Evolutionary conservation across 2,797 vertebrate species (phyloP).

Genomic region (Pseudomugil tenellus): DNA sequence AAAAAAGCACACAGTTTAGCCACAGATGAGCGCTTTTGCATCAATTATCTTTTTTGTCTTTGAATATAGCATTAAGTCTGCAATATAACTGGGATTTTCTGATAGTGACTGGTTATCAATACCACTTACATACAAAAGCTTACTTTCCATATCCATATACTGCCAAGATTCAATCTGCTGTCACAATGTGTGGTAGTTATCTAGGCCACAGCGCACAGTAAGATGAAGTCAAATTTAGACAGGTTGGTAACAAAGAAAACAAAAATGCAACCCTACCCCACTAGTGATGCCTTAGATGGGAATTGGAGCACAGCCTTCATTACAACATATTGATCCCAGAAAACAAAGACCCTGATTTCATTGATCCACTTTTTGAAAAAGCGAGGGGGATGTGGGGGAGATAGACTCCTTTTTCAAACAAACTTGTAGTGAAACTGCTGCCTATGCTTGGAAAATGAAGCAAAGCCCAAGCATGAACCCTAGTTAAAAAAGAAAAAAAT

Average conservation of each 20-base stretch:
- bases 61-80: conserved; percentile 37
- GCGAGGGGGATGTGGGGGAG: conserved; percentile 17
- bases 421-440: conserved; percentile 58
- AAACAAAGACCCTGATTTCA: conserved; percentile 86
- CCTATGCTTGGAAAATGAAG: conserved; percentile 34
- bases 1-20: conserved; percentile 56
- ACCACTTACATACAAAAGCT: conserved; percentile 52
- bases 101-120: conserved; percentile 28
- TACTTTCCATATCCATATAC: conserved; percentile 57
- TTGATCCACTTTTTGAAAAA: conserved; percentile 77
- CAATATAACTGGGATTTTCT: conserved; percentile 30
- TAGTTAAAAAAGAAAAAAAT: conserved; percentile 2
- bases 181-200: conserved; percentile 73
- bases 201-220: conserved; percentile 63
- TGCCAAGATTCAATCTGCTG: conserved; percentile 73
- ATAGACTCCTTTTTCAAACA: conserved; percentile 50
- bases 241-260: conserved; percentile 76
- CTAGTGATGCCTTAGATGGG: conserved; percentile 73
- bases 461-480: conserved; percentile 5
- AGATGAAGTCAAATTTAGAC: conserved; percentile 72
- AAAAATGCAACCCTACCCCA: conserved; percentile 66
- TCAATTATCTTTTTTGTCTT: conserved; percentile 40
- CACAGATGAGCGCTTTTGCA: conserved; percentile 51
- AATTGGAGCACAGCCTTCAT: conserved; percentile 86
- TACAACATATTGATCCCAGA: conserved; percentile 86